A percentile compares a stretch with the other conserved stretches of the same genome.
phyloP scores from a whole-genome alignment of 1,140 invertebrate genomes.

The Aradophagus sp. region DNA sequence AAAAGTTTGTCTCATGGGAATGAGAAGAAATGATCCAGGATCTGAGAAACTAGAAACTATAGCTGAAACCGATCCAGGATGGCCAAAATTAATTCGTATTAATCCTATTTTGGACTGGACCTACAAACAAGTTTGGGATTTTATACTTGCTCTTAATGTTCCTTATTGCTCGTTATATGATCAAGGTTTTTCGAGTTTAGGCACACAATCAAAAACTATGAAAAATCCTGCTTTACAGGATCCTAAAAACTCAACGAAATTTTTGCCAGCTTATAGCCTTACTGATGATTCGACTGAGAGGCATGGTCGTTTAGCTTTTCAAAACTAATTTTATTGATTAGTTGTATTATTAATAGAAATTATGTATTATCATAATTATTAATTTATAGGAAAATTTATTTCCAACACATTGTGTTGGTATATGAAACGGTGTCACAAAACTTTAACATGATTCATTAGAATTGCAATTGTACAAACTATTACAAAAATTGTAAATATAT shows the following conservation, averaged over 20 bases:
- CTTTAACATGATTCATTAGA: no score
- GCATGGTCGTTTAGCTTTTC: constrained; percentile 77
- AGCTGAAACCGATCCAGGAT: constrained; percentile 81
- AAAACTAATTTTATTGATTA: constrained; percentile 1
- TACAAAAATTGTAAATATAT: no score
- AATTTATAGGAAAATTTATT: no score
- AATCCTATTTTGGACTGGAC: constrained; percentile 93
- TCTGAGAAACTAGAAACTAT: constrained; percentile 80
- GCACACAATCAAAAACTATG: constrained; percentile 83
- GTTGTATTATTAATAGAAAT: no score
- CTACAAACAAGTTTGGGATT: constrained; percentile 92
- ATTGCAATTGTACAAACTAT: no score
- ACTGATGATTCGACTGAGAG: constrained; percentile 82
- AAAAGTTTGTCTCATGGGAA: constrained; percentile 92
- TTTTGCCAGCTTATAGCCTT: constrained; percentile 88
- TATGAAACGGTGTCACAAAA: no score
- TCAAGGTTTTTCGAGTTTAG: constrained; percentile 91
- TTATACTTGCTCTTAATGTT: constrained; percentile 83
- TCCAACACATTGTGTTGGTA: no score
- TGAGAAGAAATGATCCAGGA: constrained; percentile 88
- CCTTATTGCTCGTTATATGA: constrained; percentile 94
- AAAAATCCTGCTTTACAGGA: constrained; percentile 84
- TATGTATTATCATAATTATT: neutral
- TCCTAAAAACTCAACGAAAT: constrained; percentile 75
- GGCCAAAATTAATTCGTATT: constrained; percentile 91